Evolutionary conservation across 1,140 invertebrate genomes (phyloP), one percentile per base, ranked within the genome.

Genomic region (Coenobita brevimanus): DNA sequence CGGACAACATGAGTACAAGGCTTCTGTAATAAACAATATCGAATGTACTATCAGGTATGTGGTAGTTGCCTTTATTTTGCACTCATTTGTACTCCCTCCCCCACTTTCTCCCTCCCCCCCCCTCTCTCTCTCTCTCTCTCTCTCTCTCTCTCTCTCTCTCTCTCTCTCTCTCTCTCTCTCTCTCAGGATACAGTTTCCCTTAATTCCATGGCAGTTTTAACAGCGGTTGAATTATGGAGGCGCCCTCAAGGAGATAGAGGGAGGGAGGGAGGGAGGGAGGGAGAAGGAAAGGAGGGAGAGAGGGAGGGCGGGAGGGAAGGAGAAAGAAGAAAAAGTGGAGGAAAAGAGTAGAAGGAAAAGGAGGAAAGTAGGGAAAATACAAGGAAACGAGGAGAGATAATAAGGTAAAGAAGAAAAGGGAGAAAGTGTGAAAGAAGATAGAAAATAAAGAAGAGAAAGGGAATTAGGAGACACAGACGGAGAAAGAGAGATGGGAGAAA

Each of bases 151-250:
- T 50, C 6, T 50, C 46, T 38, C 69, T 73, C 33, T 38, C 69
- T 38, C 69, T 27, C 50, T 30, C 17, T 30, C 2, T 17, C 33
- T 3, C 21, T 38, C 24, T 60, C 76, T 57, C 76, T 36, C 76
- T 80, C 57, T 60, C 76, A 60, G 76, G 76, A 54, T 60, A 80
- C 76, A 27, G 76, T 57, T 57, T 80, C 76, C 50, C 76, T 62
- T 80, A 80, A 80, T 80, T 80, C 50, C 76, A 57, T 80, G 76
- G 76, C 76, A 80, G 50, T 80, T 80, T 80, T 80, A 60, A 36
- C 76, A 38, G 76, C 13, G 54, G 30, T 50, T 60, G 76, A 80
- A 60, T 80, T 80, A 80, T 60, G 76, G 50, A 50, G 62, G 50
- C 76, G 3, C n/a, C 76, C 30, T 36, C 17, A 36, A 57, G 50